Percentiles rank a stretch among this genome's conserved stretches.
Evolutionary conservation across 2,797 vertebrate genomes (phyloP).

Genomic region (Cossypha heuglini): DNA sequence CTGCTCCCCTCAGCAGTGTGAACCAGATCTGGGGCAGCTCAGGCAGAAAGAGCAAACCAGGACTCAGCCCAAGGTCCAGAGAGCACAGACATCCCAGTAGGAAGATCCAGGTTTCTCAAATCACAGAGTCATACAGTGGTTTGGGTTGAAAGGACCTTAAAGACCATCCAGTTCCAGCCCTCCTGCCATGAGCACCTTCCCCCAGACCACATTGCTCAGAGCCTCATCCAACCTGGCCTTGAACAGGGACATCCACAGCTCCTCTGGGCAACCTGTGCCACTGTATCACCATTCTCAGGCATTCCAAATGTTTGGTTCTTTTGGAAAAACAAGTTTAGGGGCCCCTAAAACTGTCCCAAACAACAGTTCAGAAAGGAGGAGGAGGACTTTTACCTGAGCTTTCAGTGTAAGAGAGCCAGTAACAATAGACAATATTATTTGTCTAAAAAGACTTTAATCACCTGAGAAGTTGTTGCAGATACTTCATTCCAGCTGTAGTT

Average conservation of each 20-base stretch:
- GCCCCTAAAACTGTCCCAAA: neutral
- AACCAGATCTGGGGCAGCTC: fast-evolving
- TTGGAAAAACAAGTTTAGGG: neutral
- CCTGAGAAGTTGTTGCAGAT: neutral
- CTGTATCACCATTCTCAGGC: neutral
- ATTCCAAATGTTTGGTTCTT: neutral
- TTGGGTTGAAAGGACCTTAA: neutral
- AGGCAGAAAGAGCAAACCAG: neutral
- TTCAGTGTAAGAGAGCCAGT: neutral
- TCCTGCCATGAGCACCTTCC: neutral
- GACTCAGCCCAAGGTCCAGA: neutral
- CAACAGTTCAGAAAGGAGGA: neutral
- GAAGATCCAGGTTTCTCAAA: neutral
- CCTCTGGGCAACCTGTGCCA: neutral
- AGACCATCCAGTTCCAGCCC: neutral
- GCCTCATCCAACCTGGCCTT: neutral
- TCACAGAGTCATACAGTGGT: neutral
- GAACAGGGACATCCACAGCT: neutral
- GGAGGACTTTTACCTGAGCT: neutral
- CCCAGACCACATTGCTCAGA: neutral
- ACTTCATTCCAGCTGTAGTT: neutral
- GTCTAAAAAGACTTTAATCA: neutral
- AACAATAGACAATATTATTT: neutral
- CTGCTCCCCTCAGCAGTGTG: neutral
- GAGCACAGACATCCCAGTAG: neutral